Base-by-base conservation (phyloP, 2,113 vertebrate genomes). In the Daboia siamensis region DNA sequence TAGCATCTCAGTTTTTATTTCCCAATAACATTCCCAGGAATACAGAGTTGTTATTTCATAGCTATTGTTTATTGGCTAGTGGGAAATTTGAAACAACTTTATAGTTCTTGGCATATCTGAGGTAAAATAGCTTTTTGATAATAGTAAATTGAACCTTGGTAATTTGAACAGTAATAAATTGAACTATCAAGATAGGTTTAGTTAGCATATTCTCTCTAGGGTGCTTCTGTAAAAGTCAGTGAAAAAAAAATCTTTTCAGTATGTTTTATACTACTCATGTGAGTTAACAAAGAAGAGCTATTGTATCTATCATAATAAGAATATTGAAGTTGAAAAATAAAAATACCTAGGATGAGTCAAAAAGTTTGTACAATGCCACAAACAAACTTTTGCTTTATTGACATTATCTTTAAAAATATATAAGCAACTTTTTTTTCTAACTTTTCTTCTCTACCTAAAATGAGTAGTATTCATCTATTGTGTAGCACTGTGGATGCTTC, bases 151-250 rank as follows among this genome's bases (percentile, higher is more conserved):
- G 29, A 39, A 88, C 44, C 54, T 88, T 91, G 29, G 26, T 56
- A 88, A 64, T 56, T 91, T 88, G 54, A 23, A 88, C 24, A 21
- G 44, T 88, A 91, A 91, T 93, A 91, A 89, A 88, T 84, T 84
- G 86, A 48, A 85, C 90, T 61, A 59, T 85, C 29, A 52, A 52
- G n/a, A 89, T 39, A 7, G 54, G 85, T 89, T 29, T 55, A 89
- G 55, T 44, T 12, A 84, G 11, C 48, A 92, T 57, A 59, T 89
- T 33, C 21, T 57, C 69, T 74, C 55, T 39, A 46, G 48, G 24
- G 55, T 33, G 52, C 55, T 46, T 92, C 29, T 20, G 39, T 85
- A 57, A 59, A 92, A 59, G 21, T 59, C 29, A 89, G 26, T 39
- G 29, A 61, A 85, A 51, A 39, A 39, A 51, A 51, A 92, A 55